A percentile compares a stretch with the other conserved stretches of the same genome.
Conservation (phyloP, 2,113 vertebrate genomes). For the Calidris pygmaea region DNA sequence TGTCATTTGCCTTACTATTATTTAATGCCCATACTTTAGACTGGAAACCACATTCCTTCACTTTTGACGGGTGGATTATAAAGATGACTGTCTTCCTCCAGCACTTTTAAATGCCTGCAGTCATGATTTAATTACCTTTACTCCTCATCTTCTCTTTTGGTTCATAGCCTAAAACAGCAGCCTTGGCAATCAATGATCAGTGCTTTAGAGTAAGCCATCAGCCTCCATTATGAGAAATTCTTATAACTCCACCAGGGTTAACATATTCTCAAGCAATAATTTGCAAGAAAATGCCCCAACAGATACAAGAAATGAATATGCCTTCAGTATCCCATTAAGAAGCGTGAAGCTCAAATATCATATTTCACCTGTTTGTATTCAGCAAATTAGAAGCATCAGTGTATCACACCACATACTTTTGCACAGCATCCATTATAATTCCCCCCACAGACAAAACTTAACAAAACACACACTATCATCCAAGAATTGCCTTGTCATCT, state of each 20-base stretch:
- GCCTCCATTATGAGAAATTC: slow-evolving; percentile 1
- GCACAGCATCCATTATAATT: background rate
- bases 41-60: background rate
- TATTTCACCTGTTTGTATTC: background rate
- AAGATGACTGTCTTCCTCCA: background rate
- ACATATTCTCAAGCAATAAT: background rate
- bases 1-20: background rate
- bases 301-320: slow-evolving; percentile 16
- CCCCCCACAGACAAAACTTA: background rate
- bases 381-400: background rate
- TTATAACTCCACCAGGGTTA: slow-evolving; percentile 4
- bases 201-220: slow-evolving; percentile 22
- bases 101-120: slow-evolving; percentile 11
- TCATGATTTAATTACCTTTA: slow-evolving; percentile 50
- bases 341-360: background rate
- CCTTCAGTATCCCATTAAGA: background rate
- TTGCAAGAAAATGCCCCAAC: slow-evolving; percentile 27
- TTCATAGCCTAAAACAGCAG: slow-evolving; percentile 24
- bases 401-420: background rate
- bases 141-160: background rate
- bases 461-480: background rate
- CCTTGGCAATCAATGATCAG: slow-evolving; percentile 22
- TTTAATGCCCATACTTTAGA: background rate
- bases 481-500: background rate
- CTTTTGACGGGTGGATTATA: slow-evolving; percentile 32